A percentile compares a stretch with the other conserved stretches of the same genome.
These are phyloP conservation scores for Smittia sp. DNA, from an alignment of 2,888 invertebrate genomes.

Conservation along the genomic window DNA sequence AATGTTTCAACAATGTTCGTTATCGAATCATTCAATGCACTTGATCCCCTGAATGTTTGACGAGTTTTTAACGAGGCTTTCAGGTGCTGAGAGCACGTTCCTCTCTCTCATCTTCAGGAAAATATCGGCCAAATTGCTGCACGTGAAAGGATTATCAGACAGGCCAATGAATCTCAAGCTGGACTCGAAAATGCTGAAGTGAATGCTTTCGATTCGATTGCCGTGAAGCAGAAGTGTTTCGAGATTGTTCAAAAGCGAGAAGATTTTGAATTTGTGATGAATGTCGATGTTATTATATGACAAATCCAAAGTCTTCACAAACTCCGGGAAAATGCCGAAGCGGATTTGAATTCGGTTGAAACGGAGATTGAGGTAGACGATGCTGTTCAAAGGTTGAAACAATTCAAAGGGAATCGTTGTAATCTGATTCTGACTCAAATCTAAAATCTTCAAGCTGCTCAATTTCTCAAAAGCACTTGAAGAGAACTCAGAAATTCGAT, in stretches of 20 bases:
- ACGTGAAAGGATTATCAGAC: conserved; percentile 25
- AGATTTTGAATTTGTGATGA: conserved; percentile 36
- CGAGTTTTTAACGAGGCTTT: neutral
- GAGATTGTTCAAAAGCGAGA: conserved; percentile 8
- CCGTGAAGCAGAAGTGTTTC: conserved; percentile 15
- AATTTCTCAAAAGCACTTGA: conserved; percentile 28
- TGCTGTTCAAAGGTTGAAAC: conserved; percentile 17
- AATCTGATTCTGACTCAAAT: conserved; percentile 27
- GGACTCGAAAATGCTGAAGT: conserved; percentile 20
- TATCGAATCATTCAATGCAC: conserved; percentile 24
- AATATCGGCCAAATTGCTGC: conserved; percentile 23
- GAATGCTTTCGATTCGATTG: conserved; percentile 25
- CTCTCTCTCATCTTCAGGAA: neutral
- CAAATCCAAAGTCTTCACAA: neutral
- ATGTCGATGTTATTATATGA: conserved; percentile 28
- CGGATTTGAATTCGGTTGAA: conserved; percentile 9
- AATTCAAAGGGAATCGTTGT: conserved; percentile 17
- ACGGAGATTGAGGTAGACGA: conserved; percentile 3
- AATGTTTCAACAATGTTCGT: too few species aligned
- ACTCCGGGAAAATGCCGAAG: conserved; percentile 22
- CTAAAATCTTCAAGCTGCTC: neutral
- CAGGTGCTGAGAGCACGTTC: neutral
- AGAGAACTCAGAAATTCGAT: conserved; percentile 8
- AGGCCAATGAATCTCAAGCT: conserved; percentile 6
- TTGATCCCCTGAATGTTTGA: conserved; percentile 32